Percentiles rank a stretch among this genome's conserved stretches.
Conservation (phyloP, 2,113 vertebrate species). For the Alces alces region DNA sequence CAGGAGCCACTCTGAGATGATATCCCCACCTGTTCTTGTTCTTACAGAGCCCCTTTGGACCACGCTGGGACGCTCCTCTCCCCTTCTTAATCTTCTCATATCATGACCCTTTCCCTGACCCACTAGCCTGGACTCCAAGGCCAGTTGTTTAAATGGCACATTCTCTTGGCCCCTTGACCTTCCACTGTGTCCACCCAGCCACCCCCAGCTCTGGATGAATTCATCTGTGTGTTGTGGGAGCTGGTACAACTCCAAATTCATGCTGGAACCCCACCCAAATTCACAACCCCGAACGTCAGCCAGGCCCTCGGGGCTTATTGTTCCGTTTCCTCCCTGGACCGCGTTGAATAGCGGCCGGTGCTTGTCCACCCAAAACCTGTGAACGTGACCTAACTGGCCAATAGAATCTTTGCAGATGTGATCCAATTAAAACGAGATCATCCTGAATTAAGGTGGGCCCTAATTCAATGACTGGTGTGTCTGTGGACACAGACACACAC, state of each 20-base stretch:
- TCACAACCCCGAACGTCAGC: accelerated
- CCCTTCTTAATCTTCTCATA: neutral
- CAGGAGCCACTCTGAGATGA: neutral
- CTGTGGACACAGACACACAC: neutral
- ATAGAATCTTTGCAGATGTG: neutral
- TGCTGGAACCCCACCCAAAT: neutral
- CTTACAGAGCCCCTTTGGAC: neutral
- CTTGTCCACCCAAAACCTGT: neutral
- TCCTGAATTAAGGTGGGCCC: neutral
- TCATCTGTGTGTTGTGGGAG: neutral
- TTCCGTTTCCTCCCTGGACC: neutral
- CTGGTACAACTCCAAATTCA: neutral
- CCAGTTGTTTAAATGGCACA: neutral
- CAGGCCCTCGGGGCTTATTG: accelerated
- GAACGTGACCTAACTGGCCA: neutral
- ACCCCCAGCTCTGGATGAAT: neutral
- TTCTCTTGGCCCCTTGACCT: neutral
- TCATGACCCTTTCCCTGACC: neutral
- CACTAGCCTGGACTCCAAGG: neutral
- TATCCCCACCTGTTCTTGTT: neutral
- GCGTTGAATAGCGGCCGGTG: accelerated
- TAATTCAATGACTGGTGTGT: neutral
- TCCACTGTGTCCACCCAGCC: neutral
- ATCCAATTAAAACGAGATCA: neutral
- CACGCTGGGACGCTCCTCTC: neutral